These are phyloP conservation scores for Pachypsylla venusta DNA, from an alignment of 1,140 invertebrate genomes.

Conservation along the genomic window DNA sequence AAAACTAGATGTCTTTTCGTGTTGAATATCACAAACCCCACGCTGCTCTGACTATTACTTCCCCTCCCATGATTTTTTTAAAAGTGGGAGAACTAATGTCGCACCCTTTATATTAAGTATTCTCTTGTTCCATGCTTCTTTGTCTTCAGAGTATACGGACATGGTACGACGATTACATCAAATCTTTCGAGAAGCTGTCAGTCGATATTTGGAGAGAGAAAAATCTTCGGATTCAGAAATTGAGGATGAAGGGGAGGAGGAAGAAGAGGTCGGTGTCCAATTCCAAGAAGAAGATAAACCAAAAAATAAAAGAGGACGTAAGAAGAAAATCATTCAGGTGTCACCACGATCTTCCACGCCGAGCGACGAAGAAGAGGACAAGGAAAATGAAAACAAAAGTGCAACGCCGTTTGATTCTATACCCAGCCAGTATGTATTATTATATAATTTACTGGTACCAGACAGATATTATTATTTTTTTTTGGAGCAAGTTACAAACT, in stretches of 20 bases:
- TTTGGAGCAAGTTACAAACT: too few relatives aligned
- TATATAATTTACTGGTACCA: too few relatives aligned
- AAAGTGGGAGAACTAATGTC: too few relatives aligned
- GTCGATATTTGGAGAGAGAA: conserved; percentile 62
- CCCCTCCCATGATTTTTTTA: too few relatives aligned
- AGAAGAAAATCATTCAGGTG: conserved; percentile 21
- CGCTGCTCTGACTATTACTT: too few relatives aligned
- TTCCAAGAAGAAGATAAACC: background rate
- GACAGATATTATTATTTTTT: too few relatives aligned
- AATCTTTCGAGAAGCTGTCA: conserved; percentile 59
- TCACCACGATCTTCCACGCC: background rate
- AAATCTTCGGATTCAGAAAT: conserved; percentile 46
- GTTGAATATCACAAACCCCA: too few relatives aligned
- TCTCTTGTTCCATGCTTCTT: conserved; percentile 14
- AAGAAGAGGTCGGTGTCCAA: conserved; percentile 27
- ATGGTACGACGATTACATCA: conserved; percentile 70
- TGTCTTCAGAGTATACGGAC: conserved; percentile 61
- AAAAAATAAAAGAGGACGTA: conserved; percentile 9
- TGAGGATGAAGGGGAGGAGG: conserved; percentile 49
- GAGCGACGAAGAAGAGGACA: conserved; percentile 28
- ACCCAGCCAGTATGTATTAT: conserved; percentile 10
- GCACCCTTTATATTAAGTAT: too few relatives aligned
- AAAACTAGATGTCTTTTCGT: too few relatives aligned
- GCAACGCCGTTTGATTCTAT: conserved; percentile 3
- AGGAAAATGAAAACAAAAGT: conserved; percentile 18